These are phyloP conservation scores for Cladopsammia gracilis DNA, from an alignment of 64 coral and sea anemone species.

Conservation along the genomic window DNA sequence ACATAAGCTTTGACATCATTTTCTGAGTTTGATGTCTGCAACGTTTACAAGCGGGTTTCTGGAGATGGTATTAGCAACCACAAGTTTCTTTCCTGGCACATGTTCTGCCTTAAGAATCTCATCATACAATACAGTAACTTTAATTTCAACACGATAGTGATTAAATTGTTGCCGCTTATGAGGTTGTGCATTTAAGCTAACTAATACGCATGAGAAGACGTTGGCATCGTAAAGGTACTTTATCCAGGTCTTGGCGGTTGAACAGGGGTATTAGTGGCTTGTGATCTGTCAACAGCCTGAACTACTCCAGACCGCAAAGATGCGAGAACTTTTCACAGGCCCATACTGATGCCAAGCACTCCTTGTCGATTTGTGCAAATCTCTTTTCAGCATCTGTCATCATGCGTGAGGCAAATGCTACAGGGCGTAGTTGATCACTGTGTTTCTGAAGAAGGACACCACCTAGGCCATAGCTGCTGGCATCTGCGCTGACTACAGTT, in stretches of 20 bases:
- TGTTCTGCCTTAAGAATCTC: constrained; percentile 1
- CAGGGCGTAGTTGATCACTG: constrained; percentile 13
- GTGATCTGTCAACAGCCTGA: constrained; percentile 58
- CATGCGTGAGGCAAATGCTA: constrained; percentile 51
- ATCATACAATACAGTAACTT: too few species aligned
- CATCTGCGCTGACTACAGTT: constrained; percentile 44
- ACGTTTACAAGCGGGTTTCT: background rate
- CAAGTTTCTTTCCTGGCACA: constrained; percentile 30
- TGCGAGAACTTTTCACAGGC: constrained; percentile 29
- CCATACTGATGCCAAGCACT: constrained; percentile 50
- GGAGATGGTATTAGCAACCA: background rate
- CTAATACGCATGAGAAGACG: too few species aligned
- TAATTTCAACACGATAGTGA: too few species aligned
- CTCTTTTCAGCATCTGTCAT: constrained; percentile 36
- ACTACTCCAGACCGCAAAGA: constrained; percentile 3
- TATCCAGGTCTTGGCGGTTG: constrained; percentile 23
- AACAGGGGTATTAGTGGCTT: constrained; percentile 54
- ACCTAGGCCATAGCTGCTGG: constrained; percentile 38
- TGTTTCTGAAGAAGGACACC: constrained; percentile 51
- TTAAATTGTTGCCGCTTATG: too few species aligned
- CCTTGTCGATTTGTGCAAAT: constrained; percentile 71
- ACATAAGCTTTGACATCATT: constrained; percentile 35
- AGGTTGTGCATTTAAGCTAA: too few species aligned
- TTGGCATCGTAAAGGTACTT: constrained; percentile 12
- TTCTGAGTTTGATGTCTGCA: background rate